Evolutionary conservation across 2,113 vertebrate genomes (phyloP), one percentile per base, ranked within the genome.

Genomic region (Callipepla squamata): DNA sequence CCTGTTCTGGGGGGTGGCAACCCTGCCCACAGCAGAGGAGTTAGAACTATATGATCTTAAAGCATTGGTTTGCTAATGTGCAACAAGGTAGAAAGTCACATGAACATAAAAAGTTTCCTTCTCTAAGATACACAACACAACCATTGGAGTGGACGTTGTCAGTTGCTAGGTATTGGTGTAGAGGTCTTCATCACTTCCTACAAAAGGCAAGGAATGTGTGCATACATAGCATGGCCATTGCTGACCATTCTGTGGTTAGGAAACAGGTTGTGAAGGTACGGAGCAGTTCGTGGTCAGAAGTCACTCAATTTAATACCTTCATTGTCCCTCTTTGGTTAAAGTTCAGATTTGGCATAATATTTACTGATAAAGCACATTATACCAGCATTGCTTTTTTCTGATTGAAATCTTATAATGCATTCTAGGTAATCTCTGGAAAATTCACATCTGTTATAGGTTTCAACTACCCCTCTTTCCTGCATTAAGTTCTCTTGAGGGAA

Each of bases 91-190:
- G 18, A 30, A 47, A 69, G 26, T 30, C 18, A 38, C 25, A 59
- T 9, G 36, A 85, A 55, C 8, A 25, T 7, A 38, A 48, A 42
- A 42, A 82, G 11, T 40, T 57, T 55, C 36, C 11, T 9, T 48
- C 51, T 48, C 13, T 26, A 53, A 73, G 36, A 16, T 28, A 32
- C 51, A 44, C 5, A 25, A 26, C 51, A 44, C 5, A 25, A 44
- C 7, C 34, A 36, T 17, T 15, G 0, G 0, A 34, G 8, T 44
- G 45, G 6, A 45, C 15, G 28, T 6, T 17, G 22, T 26, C 36
- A 58, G 7, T 21, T 6, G 30, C 0, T 2, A 14, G 6, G 8
- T 23, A 3, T 6, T 28, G 18, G 7, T 18, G 9, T 14, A 8
- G 45, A 23, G 36, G 13, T 32, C n/a, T 13, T 42, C 25, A 74